Evolutionary conservation across 2,888 invertebrate genomes (phyloP).

Genomic region (Psylliodes chrysocephalus): DNA sequence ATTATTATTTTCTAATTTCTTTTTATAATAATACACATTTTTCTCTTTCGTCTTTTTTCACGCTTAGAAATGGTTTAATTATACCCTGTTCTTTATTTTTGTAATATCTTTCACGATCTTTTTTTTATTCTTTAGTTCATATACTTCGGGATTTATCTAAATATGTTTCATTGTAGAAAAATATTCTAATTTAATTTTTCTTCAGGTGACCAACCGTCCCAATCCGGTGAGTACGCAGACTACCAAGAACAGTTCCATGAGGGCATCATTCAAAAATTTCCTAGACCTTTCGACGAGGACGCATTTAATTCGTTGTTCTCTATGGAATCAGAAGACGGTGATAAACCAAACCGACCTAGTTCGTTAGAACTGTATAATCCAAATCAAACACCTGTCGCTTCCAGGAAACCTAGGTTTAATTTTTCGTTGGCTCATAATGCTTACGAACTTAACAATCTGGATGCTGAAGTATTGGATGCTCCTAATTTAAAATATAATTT

Average conservation of each 20-base stretch:
- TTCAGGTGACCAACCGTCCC: constrained; percentile 54
- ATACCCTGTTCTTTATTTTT: no score
- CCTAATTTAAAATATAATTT: constrained; percentile 65
- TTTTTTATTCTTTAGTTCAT: no score
- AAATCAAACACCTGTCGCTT: constrained; percentile 69
- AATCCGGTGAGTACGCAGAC: constrained; percentile 58
- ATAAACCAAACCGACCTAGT: constrained; percentile 67
- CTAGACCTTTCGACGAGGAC: constrained; percentile 60
- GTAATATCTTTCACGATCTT: no score
- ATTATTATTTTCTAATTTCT: no score
- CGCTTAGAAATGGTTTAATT: no score
- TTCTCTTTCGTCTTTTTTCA: no score
- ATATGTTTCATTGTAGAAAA: no score
- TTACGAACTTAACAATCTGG: constrained; percentile 74
- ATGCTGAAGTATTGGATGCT: constrained; percentile 73
- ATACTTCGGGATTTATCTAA: no score
- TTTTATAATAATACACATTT: no score
- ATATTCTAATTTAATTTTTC: background rate
- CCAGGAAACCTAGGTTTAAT: constrained; percentile 77
- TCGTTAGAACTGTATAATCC: constrained; percentile 74
- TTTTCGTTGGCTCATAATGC: constrained; percentile 74
- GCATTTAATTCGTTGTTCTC: constrained; percentile 62
- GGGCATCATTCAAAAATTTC: constrained; percentile 59
- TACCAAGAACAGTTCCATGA: constrained; percentile 64
- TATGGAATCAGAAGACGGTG: constrained; percentile 60